A percentile compares a stretch with the other conserved stretches of the same genome.
Evolutionary conservation across 2,797 vertebrate genomes (phyloP).

Genomic region (Nannoperca obscura): DNA sequence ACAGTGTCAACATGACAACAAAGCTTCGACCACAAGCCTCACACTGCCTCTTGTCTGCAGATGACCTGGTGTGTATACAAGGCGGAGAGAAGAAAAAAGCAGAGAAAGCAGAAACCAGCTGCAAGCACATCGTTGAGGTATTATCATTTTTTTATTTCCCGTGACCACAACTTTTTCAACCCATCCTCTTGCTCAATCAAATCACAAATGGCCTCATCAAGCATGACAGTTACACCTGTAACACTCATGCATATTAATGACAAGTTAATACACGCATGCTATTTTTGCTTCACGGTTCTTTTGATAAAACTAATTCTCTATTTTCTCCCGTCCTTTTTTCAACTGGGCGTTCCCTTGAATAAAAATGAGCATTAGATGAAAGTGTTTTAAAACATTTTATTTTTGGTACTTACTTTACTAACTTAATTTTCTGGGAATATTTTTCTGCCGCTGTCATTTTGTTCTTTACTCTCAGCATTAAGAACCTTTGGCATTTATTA

Average conservation of each 20-base stretch:
- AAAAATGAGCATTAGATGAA: background rate
- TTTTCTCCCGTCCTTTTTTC: background rate
- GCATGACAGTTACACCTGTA: background rate
- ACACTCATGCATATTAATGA: background rate
- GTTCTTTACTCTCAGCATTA: background rate
- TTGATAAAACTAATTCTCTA: background rate
- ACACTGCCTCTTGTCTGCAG: background rate
- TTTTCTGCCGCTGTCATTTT: background rate
- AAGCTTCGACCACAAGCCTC: background rate
- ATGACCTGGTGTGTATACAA: background rate
- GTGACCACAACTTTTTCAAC: background rate
- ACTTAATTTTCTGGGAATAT: background rate
- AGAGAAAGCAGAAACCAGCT: background rate
- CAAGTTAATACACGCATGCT: constrained; percentile 3
- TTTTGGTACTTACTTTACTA: background rate
- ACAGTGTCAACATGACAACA: background rate
- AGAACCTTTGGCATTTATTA: background rate
- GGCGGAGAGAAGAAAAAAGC: background rate
- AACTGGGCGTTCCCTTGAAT: background rate
- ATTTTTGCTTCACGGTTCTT: background rate
- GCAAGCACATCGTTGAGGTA: background rate
- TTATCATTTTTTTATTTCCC: background rate
- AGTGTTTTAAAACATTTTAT: background rate
- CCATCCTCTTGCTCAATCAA: background rate
- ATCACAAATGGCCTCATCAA: background rate